phyloP scores from a whole-genome alignment of 2,113 vertebrate species.

The Oostethus manadensis region DNA sequence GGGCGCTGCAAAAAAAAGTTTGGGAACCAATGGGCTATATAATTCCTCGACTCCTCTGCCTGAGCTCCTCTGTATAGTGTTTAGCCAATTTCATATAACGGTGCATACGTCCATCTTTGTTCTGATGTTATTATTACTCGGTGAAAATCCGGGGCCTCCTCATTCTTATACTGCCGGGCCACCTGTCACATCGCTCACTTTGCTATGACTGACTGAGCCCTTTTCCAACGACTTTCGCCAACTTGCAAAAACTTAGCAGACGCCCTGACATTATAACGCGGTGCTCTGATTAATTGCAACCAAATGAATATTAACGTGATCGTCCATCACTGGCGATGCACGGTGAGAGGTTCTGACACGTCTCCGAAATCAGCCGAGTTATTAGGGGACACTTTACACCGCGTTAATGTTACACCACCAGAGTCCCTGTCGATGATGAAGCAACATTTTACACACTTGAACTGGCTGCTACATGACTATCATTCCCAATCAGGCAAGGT shows the following conservation, averaged over 20 bases:
- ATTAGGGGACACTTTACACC: not conserved
- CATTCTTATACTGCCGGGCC: not conserved
- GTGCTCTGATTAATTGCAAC: slow-evolving; percentile 10
- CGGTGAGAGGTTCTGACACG: slow-evolving; percentile 1
- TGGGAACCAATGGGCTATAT: too few relatives aligned
- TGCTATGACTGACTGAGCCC: slow-evolving; percentile 2
- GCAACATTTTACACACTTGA: not conserved
- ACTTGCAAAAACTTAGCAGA: slow-evolving; percentile 7
- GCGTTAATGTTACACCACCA: slow-evolving; percentile 1
- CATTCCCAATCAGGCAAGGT: not conserved
- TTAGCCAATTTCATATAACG: not conserved
- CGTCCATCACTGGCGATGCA: not conserved
- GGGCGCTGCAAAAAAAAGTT: too few relatives aligned
- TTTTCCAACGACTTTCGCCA: slow-evolving; percentile 5
- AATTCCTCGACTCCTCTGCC: too few relatives aligned
- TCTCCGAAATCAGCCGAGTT: slow-evolving; percentile 1
- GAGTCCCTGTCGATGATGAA: slow-evolving; percentile 1
- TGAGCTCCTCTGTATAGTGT: too few relatives aligned
- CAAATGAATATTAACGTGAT: slow-evolving; percentile 2
- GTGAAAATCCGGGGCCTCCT: not conserved
- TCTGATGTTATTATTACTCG: not conserved
- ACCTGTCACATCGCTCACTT: not conserved
- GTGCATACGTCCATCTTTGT: not conserved
- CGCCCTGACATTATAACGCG: slow-evolving; percentile 12
- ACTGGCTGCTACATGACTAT: not conserved